A percentile compares a stretch with the other conserved stretches of the same genome.
phyloP scores from a whole-genome alignment of 2,797 vertebrate genomes.

The Vireo griseus region DNA sequence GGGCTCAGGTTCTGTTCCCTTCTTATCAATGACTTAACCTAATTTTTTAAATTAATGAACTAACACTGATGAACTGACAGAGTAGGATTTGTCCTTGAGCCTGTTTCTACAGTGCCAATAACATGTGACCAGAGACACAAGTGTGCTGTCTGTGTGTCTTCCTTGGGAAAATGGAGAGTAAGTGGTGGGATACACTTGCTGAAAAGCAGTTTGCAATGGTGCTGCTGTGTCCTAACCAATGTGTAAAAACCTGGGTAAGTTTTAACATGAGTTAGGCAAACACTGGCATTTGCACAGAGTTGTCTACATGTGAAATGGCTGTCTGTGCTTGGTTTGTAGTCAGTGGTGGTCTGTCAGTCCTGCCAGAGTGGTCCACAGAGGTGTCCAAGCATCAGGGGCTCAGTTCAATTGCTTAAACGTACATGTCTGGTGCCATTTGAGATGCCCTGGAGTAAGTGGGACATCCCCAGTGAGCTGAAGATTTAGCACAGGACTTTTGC shows the following conservation, averaged over 20 bases:
- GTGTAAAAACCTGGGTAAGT: background rate
- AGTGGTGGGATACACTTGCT: background rate
- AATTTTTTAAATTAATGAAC: background rate
- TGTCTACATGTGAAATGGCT: background rate
- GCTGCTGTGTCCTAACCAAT: background rate
- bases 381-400: background rate
- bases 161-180: background rate
- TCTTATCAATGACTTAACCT: background rate
- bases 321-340: background rate
- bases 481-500: background rate
- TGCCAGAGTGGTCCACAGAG: background rate
- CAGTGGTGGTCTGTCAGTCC: background rate
- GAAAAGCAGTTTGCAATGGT: background rate
- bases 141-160: background rate
- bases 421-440: background rate
- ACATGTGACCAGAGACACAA: background rate
- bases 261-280: background rate
- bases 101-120: background rate
- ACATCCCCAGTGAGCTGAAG: background rate
- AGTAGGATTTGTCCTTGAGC: background rate
- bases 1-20: background rate
- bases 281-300: background rate
- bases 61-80: background rate
- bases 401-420: background rate
- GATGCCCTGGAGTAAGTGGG: background rate